Evolutionary conservation across 2,888 invertebrate species (phyloP).

Genomic region (Lasioglossum vierecki): DNA sequence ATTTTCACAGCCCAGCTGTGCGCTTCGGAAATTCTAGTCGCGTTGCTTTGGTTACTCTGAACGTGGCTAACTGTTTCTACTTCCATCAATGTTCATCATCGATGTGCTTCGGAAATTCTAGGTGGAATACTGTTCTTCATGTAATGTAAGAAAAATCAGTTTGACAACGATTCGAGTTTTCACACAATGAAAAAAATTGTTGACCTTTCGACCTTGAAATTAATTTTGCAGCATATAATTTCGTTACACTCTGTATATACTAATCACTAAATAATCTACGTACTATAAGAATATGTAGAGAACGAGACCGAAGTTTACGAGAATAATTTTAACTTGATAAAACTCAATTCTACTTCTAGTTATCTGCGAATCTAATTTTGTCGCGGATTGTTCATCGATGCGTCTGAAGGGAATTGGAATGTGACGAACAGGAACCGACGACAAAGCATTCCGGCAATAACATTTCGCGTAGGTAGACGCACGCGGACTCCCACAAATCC

Average conservation of each 20-base stretch:
- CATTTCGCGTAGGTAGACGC: neutral
- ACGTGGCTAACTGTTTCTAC: neutral
- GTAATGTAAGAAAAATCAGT: no score
- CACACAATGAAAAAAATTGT: no score
- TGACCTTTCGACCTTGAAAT: no score
- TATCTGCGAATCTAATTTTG: neutral
- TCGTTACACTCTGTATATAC: no score
- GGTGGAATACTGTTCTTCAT: no score
- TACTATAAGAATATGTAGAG: neutral
- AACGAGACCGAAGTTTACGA: neutral
- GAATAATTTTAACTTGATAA: neutral
- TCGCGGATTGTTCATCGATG: neutral
- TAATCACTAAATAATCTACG: neutral
- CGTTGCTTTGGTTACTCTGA: neutral
- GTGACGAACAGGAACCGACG: neutral
- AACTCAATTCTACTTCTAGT: neutral
- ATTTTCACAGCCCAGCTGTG: neutral
- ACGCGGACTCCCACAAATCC: slow-evolving; percentile 1
- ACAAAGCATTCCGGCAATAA: slow-evolving; percentile 7
- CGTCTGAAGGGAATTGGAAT: neutral
- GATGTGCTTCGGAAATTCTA: no score
- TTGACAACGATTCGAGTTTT: no score
- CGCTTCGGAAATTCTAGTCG: neutral
- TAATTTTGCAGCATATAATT: no score
- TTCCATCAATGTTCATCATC: neutral